phyloP scores from a whole-genome alignment of 2,888 invertebrate species.

The Melipona bicolor region DNA sequence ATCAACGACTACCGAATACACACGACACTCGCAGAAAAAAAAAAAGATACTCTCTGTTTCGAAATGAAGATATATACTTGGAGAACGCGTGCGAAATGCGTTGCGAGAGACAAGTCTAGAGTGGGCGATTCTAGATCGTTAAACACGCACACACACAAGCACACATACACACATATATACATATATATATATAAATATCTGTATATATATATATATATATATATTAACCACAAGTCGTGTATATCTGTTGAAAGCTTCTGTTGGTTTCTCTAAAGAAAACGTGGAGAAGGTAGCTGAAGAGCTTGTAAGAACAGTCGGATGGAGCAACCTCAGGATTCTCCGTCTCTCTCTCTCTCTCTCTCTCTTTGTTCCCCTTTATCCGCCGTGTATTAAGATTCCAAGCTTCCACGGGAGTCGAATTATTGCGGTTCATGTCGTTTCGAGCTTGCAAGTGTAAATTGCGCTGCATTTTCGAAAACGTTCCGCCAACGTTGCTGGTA shows the following conservation, averaged over 20 bases:
- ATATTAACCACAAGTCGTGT: constrained; percentile 26
- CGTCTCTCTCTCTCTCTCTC: background rate
- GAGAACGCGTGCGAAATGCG: constrained; percentile 18
- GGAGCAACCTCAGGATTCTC: background rate
- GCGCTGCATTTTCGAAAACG: background rate
- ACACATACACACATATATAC: background rate
- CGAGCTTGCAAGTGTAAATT: background rate
- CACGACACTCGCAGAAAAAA: constrained; percentile 65
- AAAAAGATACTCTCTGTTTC: background rate
- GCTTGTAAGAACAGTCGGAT: constrained; percentile 58
- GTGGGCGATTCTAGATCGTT: constrained; percentile 59
- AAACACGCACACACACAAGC: background rate
- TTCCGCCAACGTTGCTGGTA: background rate
- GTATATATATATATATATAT: background rate
- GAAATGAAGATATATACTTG: background rate
- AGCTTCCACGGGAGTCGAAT: background rate
- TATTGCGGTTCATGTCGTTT: constrained; percentile 12
- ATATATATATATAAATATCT: too few relatives aligned
- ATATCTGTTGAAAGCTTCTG: constrained; percentile 22
- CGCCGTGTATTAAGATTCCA: background rate
- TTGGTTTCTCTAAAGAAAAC: constrained; percentile 47
- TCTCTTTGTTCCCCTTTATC: background rate
- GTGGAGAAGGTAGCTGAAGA: constrained; percentile 43
- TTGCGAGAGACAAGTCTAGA: constrained; percentile 31
- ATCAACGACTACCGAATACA: constrained; percentile 70